Evolutionary conservation across 2,797 vertebrate species (phyloP).

Genomic region (Valencia hispanica): DNA sequence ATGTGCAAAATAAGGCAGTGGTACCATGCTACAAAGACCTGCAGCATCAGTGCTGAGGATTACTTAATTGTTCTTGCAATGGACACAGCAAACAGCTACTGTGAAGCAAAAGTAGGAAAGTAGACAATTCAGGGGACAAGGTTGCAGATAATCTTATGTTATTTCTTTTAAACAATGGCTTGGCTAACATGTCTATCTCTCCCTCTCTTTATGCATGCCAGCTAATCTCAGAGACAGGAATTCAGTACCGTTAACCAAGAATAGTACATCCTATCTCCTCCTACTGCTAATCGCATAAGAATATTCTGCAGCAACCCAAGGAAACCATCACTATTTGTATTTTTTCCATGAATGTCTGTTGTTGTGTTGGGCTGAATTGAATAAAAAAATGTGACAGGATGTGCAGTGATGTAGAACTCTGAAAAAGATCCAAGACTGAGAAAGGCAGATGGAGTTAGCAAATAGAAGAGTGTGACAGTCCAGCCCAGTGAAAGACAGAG

Average conservation of each 20-base stretch:
- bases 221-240: slow-evolving; percentile 66
- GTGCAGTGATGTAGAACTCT: slow-evolving; percentile 39
- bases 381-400: slow-evolving; percentile 16
- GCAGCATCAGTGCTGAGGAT: neutral
- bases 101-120: slow-evolving; percentile 17
- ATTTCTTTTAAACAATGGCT: slow-evolving; percentile 57
- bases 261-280: slow-evolving; percentile 55
- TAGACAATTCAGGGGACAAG: slow-evolving; percentile 39
- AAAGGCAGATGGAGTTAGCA: slow-evolving; percentile 60
- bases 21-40: neutral
- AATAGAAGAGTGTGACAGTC: slow-evolving; percentile 59
- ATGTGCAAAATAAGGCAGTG: no score
- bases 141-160: slow-evolving; percentile 66
- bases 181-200: slow-evolving; percentile 43
- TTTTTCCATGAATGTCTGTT: neutral
- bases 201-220: slow-evolving; percentile 11
- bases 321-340: slow-evolving; percentile 34
- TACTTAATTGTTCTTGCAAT: neutral
- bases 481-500: slow-evolving; percentile 49
- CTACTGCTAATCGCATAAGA: slow-evolving; percentile 38
- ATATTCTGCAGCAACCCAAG: slow-evolving; percentile 21
- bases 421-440: slow-evolving; percentile 38
- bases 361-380: neutral
- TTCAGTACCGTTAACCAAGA: slow-evolving; percentile 54
- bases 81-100: neutral